A percentile compares a stretch with the other conserved stretches of the same genome.
Conservation (phyloP, 2,888 invertebrate species). For the Pinctada fucata region DNA sequence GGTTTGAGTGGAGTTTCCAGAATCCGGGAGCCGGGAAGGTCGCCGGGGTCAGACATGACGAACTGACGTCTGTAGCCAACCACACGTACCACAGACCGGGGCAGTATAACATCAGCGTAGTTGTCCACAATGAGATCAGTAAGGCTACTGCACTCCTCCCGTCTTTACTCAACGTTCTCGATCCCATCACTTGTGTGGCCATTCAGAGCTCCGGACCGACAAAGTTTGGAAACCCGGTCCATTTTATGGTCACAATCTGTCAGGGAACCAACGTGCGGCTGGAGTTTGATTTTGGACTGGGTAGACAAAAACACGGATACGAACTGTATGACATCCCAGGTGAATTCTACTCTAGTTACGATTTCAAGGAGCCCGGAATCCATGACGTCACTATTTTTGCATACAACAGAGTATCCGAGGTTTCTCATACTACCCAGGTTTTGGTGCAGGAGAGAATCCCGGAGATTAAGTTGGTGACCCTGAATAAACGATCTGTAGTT, state of each 20-base stretch:
- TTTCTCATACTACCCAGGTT: conserved; percentile 46
- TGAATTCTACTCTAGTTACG: conserved; percentile 29
- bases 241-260: conserved; percentile 26
- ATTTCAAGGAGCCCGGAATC: conserved; percentile 47
- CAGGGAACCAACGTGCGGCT: conserved; percentile 38
- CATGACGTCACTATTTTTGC: conserved; percentile 59
- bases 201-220: conserved; percentile 32
- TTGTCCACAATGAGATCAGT: conserved; percentile 61
- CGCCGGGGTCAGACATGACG: not conserved
- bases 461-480: conserved; percentile 10
- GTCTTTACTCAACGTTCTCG: conserved; percentile 43
- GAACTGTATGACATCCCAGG: not conserved
- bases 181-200: conserved; percentile 40
- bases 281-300: conserved; percentile 48
- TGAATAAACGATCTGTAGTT: conserved; percentile 13
- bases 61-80: conserved; percentile 33
- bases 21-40: conserved; percentile 23
- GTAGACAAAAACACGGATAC: conserved; percentile 17
- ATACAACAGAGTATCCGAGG: conserved; percentile 62
- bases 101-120: conserved; percentile 59
- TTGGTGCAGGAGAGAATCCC: conserved; percentile 48
- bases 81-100: conserved; percentile 52
- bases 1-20: conserved; percentile 60
- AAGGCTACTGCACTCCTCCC: conserved; percentile 16
- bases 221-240: conserved; percentile 22